Base-by-base conservation (phyloP, 2,797 vertebrate species). In the Pterois miles region DNA sequence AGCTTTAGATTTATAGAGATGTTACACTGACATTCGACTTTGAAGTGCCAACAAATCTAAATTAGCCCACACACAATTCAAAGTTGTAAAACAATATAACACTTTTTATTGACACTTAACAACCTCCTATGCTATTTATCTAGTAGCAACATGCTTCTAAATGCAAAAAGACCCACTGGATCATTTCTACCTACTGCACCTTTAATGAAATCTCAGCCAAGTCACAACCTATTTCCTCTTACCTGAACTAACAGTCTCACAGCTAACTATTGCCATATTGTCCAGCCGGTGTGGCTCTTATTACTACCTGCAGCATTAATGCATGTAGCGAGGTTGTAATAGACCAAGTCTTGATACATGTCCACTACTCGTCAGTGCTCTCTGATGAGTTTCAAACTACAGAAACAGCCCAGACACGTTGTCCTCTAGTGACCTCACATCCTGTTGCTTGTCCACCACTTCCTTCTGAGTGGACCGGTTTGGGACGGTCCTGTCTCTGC, bases 381-480 rank as follows among this genome's bases (percentile, higher is more conserved):
- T 18, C 53, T 40, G 65, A 27, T 56, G 64, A 60, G 36, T 78
- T 65, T 9, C 59, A 83, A 84, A 56, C 80, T 71, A 27, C 33
- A 82, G 69, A 60, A 50, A 46, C 22, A 65, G 29, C 78, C 75
- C 53, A 77, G 77, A 84, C 50, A 6, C 64, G 13, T 29, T 88
- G 88, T 91, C 81, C 88, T 78, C 18, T 13, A 38, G 81, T 94
- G 92, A 94, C 92, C 90, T 94, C 93, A 94, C 83, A 93, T 94
- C 94, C 93, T 93, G 93, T 93, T 90, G n/a, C 64, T 65, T 81
- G 76, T 90, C 88, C 59, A 54, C 82, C 78, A 91, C 89, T 92
- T 93, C 93, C 91, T 91, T 36, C 20, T 66, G 85, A 85, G 65
- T 84, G 81, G 86, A 84, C 84, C 89, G 88, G 87, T 86, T 88